These are phyloP conservation scores for Theodoxus fluviatilis DNA, from an alignment of 2,888 invertebrate species.

Conservation along the genomic window DNA sequence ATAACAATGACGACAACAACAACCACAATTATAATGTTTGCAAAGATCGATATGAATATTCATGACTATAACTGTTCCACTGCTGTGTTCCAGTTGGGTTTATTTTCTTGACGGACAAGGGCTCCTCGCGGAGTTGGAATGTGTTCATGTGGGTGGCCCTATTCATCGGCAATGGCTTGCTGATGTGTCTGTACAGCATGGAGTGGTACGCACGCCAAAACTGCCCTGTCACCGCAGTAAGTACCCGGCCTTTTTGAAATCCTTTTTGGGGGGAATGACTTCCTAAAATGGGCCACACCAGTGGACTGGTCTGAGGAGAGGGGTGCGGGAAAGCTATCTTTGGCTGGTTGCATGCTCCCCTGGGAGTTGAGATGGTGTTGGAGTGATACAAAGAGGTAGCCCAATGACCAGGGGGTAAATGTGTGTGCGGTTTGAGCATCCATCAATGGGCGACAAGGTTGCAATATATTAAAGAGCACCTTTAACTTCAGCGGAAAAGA, in stretches of 20 bases:
- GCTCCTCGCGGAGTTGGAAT: slow-evolving; percentile 70
- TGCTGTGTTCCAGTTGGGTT: slow-evolving; percentile 61
- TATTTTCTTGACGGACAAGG: slow-evolving; percentile 68
- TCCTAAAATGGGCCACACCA: too few relatives aligned
- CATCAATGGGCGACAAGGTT: too few relatives aligned
- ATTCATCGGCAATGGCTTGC: slow-evolving; percentile 78
- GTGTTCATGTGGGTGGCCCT: slow-evolving; percentile 85
- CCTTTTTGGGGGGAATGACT: too few relatives aligned
- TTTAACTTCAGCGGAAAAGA: too few relatives aligned
- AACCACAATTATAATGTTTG: too few relatives aligned
- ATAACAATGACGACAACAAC: too few relatives aligned
- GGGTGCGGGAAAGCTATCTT: slow-evolving; percentile 9
- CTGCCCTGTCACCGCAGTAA: slow-evolving; percentile 70
- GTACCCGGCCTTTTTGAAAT: slow-evolving; percentile 21
- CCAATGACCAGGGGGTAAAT: too few relatives aligned
- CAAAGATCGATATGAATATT: too few relatives aligned
- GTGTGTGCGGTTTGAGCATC: too few relatives aligned
- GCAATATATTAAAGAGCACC: too few relatives aligned
- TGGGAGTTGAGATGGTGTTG: background rate
- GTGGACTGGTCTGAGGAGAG: background rate
- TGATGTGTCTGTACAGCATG: slow-evolving; percentile 82
- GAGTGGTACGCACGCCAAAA: slow-evolving; percentile 85
- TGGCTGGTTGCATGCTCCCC: background rate
- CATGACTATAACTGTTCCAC: too few relatives aligned
- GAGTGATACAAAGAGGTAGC: background rate